Base-by-base conservation (phyloP, 37 sponge, comb jelly and placozoan species). In the Haliclona indistincta region DNA sequence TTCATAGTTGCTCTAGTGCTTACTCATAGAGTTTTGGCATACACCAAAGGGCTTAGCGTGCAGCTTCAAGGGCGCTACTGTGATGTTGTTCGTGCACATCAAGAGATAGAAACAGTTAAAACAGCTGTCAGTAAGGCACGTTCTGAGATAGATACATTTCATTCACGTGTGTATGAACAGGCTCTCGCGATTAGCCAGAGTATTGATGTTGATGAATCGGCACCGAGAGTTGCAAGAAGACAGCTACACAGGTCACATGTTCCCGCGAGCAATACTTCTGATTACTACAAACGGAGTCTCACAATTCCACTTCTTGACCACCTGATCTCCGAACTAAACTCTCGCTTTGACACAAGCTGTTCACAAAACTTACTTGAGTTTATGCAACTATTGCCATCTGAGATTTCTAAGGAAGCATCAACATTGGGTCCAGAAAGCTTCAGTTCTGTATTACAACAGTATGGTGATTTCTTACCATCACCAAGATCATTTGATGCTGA, bases 61-160 rank as follows among this genome's bases (percentile, higher is more conserved):
- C 78, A 84, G 66, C 65, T 84, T 10, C 78, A 84, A 43, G 68
- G 77, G 49, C 70, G 84, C 30, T 68, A 83, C 30, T 69, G 67
- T 37, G 84, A 83, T 54, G 56, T 83, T 17, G 77, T 47, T 43
- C 34, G 64, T 3, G 70, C 77, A 25, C 77, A 33, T 30, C 38
- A 23, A 28, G 77, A 77, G 84, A 62, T 77, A 65, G 53, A 83
- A 43, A 44, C 35, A n/a, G 77, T 75, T 39, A 71, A 63, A 23
- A 29, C 73, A n/a, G 60, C 28, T 20, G 56, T 84, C 41, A 81
- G 58, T 20, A 38, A 63, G n/a, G 10, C 63, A 15, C 23, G 86
- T 33, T 45, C 34, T 25, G 61, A 39, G 41, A 63, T 84, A 71
- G 73, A 84, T 63, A 20, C 58, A 15, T 71, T 71, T 38, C 68